Evolutionary conservation across 2,113 vertebrate genomes (phyloP).

Genomic region (Lonchura striata): DNA sequence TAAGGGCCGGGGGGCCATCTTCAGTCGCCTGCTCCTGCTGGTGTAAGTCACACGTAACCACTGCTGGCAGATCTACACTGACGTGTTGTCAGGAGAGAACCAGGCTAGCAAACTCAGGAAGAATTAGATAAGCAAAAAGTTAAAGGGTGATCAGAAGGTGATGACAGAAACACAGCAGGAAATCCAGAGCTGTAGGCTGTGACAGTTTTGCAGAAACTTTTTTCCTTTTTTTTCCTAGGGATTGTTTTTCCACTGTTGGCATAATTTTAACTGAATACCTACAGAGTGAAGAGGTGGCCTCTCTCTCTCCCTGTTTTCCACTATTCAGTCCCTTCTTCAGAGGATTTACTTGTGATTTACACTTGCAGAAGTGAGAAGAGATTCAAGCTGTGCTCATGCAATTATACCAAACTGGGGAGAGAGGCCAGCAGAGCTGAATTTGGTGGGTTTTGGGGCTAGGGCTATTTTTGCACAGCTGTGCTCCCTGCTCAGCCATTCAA

Average conservation of each 20-base stretch:
- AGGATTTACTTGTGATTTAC: constrained; percentile 46
- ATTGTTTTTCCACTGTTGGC: not conserved
- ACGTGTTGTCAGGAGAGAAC: not conserved
- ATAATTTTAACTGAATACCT: not conserved
- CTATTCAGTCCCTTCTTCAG: not conserved
- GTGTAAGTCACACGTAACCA: not conserved
- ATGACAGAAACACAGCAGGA: not conserved
- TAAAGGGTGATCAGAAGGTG: constrained; percentile 12
- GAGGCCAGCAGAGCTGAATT: not conserved
- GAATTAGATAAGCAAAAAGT: constrained; percentile 14
- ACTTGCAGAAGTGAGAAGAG: constrained; percentile 23
- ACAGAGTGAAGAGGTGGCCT: not conserved
- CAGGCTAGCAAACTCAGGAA: not conserved
- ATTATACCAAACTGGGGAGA: accelerated
- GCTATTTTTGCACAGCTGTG: not conserved
- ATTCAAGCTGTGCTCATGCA: constrained; percentile 1
- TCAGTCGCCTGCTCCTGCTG: not conserved
- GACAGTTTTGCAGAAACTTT: not conserved
- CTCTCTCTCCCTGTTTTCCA: not conserved
- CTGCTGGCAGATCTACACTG: not conserved
- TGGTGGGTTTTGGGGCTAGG: not conserved
- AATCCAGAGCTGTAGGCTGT: not conserved
- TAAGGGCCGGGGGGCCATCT: not conserved
- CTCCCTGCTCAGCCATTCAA: not conserved
- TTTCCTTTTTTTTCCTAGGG: not conserved